These are phyloP conservation scores for Ictidomys tridecemlineatus DNA, from an alignment of 2,113 vertebrate genomes.

Conservation along the genomic window DNA sequence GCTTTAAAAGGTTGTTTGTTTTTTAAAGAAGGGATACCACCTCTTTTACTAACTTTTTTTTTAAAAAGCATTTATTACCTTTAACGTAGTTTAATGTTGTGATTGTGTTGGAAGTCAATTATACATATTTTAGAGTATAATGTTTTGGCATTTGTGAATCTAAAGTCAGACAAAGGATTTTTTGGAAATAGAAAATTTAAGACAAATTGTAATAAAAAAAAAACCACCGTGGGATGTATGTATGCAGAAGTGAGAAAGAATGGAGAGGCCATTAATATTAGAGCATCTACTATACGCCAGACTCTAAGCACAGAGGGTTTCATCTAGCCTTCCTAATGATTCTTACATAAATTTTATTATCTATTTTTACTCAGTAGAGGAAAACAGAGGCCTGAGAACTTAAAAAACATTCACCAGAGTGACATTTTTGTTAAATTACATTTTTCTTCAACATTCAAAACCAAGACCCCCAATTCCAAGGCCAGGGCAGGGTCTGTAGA, in stretches of 20 bases:
- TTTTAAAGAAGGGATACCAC: not conserved
- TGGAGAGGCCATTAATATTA: not conserved
- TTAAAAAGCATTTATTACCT: not conserved
- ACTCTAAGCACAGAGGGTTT: not conserved
- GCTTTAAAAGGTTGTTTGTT: no score
- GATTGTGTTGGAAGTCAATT: not conserved
- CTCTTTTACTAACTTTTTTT: not conserved
- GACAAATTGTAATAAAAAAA: conserved; percentile 25
- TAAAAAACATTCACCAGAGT: not conserved
- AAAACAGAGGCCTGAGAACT: not conserved
- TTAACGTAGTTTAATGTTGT: not conserved
- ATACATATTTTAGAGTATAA: no score
- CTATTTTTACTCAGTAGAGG: not conserved
- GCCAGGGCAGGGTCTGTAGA: not conserved
- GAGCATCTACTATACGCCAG: not conserved
- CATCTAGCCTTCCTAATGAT: not conserved
- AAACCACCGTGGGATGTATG: not conserved
- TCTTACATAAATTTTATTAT: not conserved
- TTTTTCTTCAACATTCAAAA: not conserved
- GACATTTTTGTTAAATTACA: not conserved
- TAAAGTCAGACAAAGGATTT: not conserved
- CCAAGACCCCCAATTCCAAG: not conserved
- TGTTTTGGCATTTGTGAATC: not conserved
- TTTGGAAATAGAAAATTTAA: conserved; percentile 16
- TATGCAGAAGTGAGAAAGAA: not conserved